Evolutionary conservation across 2,888 invertebrate genomes (phyloP).

Genomic region (Lymantria monacha): DNA sequence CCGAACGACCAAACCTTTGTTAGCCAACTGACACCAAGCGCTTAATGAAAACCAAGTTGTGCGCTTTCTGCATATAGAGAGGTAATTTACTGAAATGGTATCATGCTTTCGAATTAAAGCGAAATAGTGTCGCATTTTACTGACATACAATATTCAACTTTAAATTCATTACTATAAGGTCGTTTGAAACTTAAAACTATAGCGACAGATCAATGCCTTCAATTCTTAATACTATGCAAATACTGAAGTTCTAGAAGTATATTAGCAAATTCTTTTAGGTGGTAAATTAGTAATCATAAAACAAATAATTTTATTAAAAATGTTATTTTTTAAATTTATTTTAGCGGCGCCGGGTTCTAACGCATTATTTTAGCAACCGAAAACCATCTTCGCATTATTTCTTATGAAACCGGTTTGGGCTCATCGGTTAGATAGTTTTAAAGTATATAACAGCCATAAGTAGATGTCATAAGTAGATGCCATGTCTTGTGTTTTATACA

Average conservation of each 20-base stretch:
- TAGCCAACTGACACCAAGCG: constrained; percentile 46
- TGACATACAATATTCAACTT: constrained; percentile 26
- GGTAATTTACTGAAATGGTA: constrained; percentile 69
- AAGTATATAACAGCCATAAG: too few species aligned
- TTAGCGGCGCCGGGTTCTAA: too few species aligned
- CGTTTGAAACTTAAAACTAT: constrained; percentile 1
- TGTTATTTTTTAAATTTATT: too few species aligned
- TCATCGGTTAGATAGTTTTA: too few species aligned
- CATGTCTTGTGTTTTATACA: too few species aligned
- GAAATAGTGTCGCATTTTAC: constrained; percentile 48
- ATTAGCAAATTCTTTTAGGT: not conserved
- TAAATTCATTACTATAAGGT: constrained; percentile 10
- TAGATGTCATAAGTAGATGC: too few species aligned
- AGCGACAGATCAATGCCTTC: constrained; percentile 34
- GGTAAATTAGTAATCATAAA: too few species aligned
- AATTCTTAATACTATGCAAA: constrained; percentile 63
- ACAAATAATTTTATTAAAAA: too few species aligned
- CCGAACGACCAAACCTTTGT: constrained; percentile 45
- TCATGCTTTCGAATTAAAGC: constrained; percentile 61
- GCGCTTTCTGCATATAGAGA: constrained; percentile 74
- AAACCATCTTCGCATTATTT: too few species aligned
- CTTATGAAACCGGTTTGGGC: too few species aligned
- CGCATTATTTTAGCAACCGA: too few species aligned
- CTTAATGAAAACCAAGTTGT: constrained; percentile 72
- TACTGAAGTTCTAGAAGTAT: constrained; percentile 41